Evolutionary conservation across 2,113 vertebrate species (phyloP), one percentile per base, ranked within the genome.

Genomic region (Fukomys damarensis): DNA sequence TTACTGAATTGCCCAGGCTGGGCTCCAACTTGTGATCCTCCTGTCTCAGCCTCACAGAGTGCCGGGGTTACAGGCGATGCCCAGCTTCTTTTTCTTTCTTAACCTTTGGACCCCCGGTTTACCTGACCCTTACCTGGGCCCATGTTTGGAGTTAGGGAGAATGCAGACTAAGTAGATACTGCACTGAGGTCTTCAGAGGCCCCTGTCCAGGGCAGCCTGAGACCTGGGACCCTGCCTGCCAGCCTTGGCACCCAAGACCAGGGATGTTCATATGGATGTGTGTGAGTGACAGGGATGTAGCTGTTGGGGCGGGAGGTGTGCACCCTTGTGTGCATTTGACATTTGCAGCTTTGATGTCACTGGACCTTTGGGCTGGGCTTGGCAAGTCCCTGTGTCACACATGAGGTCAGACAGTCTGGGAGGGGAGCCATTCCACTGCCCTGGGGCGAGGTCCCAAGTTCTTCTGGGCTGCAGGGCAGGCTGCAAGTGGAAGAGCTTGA

Each of bases 101-200:
- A 56, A 32, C 7, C 5, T 30, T 43, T 6, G 14, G 66, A 20
- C 4, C 17, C 6, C 12, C 8, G 13, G 24, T 49, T 32, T 43
- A 32, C 49, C 30, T 16, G n/a, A 26, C 1, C 24, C 17, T 22
- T 30, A 26, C 1, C 0, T 41, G 5, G 41, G 22, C 66, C 7
- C 0, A n/a, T 7, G 10, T 52, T 11, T 32, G 28, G 49, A 49
- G 22, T 30, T 11, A 17, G 5, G 22, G 76, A 7, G 61, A 17
- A 5, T 12, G 4, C 41, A 11, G 49, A 22, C 30, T 32, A 17
- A 24, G 24, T 8, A 41, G 72, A 58, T n/a, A 35, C 49, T 46
- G 56, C 26, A 8, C 80, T 14, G 9, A 22, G 6, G 1, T n/a
- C 41, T 76, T 80, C 35, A 32, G 19, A 59, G n/a, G 32, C 35